Percentiles rank a stretch among this genome's conserved stretches.
Evolutionary conservation across 2,113 vertebrate species (phyloP).

Genomic region (Cromileptes altivelis): DNA sequence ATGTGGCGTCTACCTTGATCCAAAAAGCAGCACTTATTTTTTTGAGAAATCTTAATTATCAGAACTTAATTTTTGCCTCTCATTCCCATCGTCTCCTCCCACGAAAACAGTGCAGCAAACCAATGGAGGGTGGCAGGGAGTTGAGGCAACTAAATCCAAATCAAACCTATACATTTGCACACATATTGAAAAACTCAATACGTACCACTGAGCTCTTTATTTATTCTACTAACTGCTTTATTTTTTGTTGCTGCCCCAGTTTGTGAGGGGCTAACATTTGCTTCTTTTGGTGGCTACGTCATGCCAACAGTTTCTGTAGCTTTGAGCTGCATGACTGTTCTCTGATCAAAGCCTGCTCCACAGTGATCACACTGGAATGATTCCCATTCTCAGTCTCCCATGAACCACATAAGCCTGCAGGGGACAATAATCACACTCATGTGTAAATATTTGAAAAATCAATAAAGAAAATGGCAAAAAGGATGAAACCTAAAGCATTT

Average conservation of each 20-base stretch:
- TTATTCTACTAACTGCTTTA: background rate
- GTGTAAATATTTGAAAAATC: constrained; percentile 60
- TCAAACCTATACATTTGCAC: background rate
- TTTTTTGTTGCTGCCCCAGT: background rate
- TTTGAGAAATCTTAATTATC: too few species aligned
- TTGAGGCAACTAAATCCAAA: too few species aligned
- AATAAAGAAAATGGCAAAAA: constrained; percentile 17
- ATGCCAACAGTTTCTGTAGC: constrained; percentile 45
- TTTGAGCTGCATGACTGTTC: constrained; percentile 39
- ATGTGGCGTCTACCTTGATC: too few species aligned
- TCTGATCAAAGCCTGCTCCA: constrained; percentile 57
- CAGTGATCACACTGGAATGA: constrained; percentile 43
- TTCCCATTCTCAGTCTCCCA: constrained; percentile 63
- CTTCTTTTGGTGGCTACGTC: constrained; percentile 6
- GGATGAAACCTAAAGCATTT: constrained; percentile 25
- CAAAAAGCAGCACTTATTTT: too few species aligned
- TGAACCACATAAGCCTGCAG: constrained; percentile 43
- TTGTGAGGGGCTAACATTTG: constrained; percentile 16
- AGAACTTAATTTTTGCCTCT: too few species aligned
- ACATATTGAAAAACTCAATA: background rate
- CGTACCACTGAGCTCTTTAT: background rate
- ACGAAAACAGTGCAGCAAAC: too few species aligned
- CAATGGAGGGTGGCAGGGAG: too few species aligned
- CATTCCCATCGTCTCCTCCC: too few species aligned
- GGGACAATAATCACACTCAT: constrained; percentile 44